Conservation (phyloP, 2,888 invertebrate species). For the Trissoscelio sp. region DNA sequence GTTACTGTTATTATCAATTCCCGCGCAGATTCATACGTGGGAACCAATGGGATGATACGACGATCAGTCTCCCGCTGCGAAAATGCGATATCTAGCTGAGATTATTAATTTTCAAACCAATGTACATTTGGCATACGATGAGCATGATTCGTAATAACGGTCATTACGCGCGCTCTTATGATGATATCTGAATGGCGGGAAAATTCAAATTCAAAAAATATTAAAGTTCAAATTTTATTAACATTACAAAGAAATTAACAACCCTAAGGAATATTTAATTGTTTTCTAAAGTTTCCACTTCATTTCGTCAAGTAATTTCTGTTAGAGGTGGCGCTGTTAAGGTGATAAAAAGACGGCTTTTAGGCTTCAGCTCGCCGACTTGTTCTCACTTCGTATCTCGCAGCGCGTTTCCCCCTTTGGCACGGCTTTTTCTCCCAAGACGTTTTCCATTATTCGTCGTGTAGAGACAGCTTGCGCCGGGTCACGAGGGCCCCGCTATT, state of each 20-base stretch:
- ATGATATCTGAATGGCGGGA: constrained; percentile 12
- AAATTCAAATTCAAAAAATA: constrained; percentile 20
- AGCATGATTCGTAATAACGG: constrained; percentile 41
- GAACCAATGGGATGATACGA: constrained; percentile 43
- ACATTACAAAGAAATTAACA: background rate
- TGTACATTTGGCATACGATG: constrained; percentile 12
- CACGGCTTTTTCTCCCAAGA: constrained; percentile 54
- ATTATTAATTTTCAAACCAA: constrained; percentile 39
- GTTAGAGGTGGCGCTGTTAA: constrained; percentile 10
- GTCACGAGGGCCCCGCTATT: constrained; percentile 58
- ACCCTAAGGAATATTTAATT: constrained; percentile 22
- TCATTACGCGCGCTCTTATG: constrained; percentile 31
- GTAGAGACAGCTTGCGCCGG: constrained; percentile 41
- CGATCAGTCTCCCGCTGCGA: constrained; percentile 42
- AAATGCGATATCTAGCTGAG: constrained; percentile 43
- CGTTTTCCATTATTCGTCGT: constrained; percentile 58
- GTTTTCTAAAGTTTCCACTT: background rate
- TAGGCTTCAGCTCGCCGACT: constrained; percentile 35
- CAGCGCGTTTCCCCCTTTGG: constrained; percentile 51
- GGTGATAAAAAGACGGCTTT: constrained; percentile 47
- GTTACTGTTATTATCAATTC: constrained; percentile 51
- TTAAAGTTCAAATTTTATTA: too few species aligned
- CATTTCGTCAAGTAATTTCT: background rate
- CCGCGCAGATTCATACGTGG: constrained; percentile 50
- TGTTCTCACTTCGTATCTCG: constrained; percentile 52